Conservation (phyloP, 1,140 invertebrate species). For the Drosophila asahinai region DNA sequence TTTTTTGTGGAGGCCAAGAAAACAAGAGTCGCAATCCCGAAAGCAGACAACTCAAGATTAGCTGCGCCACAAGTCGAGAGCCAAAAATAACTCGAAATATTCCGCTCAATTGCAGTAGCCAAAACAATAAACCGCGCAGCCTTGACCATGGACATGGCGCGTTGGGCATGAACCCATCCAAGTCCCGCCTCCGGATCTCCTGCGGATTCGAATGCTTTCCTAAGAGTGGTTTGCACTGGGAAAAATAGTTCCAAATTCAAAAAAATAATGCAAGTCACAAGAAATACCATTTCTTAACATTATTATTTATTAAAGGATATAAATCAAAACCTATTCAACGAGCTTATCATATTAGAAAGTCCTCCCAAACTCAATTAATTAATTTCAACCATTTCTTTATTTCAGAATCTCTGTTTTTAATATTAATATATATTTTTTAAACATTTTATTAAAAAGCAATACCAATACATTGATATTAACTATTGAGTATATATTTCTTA, state of each 20-base stretch:
- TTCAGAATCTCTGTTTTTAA: too few relatives aligned
- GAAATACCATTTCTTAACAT: too few relatives aligned
- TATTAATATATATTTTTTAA: too few relatives aligned
- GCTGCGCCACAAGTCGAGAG: conserved; percentile 66
- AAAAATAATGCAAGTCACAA: too few relatives aligned
- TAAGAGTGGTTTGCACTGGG: conserved; percentile 6
- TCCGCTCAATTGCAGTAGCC: conserved; percentile 69
- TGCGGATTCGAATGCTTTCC: conserved; percentile 5
- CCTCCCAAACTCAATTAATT: too few relatives aligned
- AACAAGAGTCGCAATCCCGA: conserved; percentile 62
- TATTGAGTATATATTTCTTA: not conserved
- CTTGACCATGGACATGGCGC: conserved; percentile 71
- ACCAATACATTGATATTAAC: not conserved
- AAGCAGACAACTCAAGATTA: conserved; percentile 77
- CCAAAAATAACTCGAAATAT: conserved; percentile 75
- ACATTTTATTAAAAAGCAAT: too few relatives aligned
- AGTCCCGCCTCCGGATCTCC: conserved; percentile 27
- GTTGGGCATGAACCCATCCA: conserved; percentile 45
- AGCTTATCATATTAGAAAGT: not conserved
- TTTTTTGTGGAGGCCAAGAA: conserved; percentile 22
- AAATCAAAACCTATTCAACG: not conserved
- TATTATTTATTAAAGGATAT: too few relatives aligned
- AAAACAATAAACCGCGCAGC: conserved; percentile 69
- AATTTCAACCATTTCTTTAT: too few relatives aligned
- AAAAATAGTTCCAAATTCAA: not conserved